phyloP scores from a whole-genome alignment of 2,113 vertebrate species.

The Crotalus viridis region DNA sequence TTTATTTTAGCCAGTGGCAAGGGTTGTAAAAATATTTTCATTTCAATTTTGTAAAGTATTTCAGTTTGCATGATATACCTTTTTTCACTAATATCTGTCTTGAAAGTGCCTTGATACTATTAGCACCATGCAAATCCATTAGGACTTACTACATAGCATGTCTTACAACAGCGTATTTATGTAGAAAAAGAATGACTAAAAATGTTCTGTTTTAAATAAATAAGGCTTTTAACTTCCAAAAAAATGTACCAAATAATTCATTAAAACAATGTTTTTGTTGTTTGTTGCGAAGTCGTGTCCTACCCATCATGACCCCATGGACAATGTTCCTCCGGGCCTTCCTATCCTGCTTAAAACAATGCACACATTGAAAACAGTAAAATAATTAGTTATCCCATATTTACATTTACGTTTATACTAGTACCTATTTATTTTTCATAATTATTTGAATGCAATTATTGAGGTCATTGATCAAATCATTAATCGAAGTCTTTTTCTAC shows the following conservation, averaged over 20 bases:
- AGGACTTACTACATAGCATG: background rate
- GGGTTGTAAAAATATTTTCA: background rate
- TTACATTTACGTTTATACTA: background rate
- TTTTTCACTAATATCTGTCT: background rate
- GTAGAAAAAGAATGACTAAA: background rate
- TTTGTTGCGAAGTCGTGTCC: too few relatives aligned
- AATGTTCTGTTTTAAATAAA: background rate
- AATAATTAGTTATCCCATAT: conserved; percentile 1
- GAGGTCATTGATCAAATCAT: conserved; percentile 59
- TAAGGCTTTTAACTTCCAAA: background rate
- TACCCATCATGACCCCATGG: too few relatives aligned
- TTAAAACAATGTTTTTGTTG: background rate
- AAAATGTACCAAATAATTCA: background rate
- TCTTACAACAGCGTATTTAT: background rate
- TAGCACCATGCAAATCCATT: background rate
- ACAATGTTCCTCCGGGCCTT: too few relatives aligned
- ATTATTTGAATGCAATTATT: conserved; percentile 60
- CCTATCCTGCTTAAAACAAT: background rate
- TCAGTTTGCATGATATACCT: background rate
- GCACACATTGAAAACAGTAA: background rate
- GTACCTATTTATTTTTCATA: conserved; percentile 23
- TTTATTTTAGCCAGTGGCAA: background rate
- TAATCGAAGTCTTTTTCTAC: conserved; percentile 64
- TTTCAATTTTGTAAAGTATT: background rate
- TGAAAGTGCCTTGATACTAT: background rate